phyloP scores from a whole-genome alignment of 2,113 vertebrate genomes.

The Brienomyrus longianalis region DNA sequence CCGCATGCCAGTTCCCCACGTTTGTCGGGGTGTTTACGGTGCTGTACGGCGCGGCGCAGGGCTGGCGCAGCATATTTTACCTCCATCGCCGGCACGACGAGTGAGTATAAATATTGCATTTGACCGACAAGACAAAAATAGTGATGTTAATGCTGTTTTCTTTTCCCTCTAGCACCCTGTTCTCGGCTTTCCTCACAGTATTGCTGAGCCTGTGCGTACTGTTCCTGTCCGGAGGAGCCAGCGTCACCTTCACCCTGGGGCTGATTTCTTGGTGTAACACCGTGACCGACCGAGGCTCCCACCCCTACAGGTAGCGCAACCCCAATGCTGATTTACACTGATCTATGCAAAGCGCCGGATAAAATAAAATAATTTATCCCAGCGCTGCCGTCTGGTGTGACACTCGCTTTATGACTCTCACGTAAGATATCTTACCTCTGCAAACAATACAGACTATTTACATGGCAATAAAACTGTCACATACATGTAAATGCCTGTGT shows the following conservation, averaged over 20 bases:
- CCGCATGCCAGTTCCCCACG: conserved; percentile 64
- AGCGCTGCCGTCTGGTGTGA: not conserved
- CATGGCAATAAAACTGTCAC: not conserved
- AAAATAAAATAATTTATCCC: not conserved
- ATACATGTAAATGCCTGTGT: not conserved
- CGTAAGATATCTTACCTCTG: not conserved
- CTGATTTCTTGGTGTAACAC: conserved; percentile 65
- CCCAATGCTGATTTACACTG: not conserved
- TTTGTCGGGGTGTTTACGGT: conserved; percentile 69
- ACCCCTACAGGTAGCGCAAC: conserved; percentile 51
- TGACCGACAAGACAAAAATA: not conserved
- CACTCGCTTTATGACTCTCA: not conserved
- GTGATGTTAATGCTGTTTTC: not conserved
- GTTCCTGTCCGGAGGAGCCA: conserved; percentile 63
- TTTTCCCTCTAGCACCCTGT: conserved; percentile 55
- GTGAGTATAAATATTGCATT: conserved; percentile 43
- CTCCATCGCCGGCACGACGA: conserved; percentile 66
- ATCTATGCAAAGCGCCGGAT: not conserved
- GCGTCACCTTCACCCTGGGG: conserved; percentile 58
- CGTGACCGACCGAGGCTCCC: conserved; percentile 52
- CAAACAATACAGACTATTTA: not conserved
- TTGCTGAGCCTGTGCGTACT: conserved; percentile 61
- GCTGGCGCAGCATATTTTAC: conserved; percentile 67
- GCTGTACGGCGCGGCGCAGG: conserved; percentile 64
- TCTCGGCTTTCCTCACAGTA: conserved; percentile 64